These are phyloP conservation scores for Drosophila sturtevanti DNA, from an alignment of 1,140 invertebrate species.

Conservation along the genomic window DNA sequence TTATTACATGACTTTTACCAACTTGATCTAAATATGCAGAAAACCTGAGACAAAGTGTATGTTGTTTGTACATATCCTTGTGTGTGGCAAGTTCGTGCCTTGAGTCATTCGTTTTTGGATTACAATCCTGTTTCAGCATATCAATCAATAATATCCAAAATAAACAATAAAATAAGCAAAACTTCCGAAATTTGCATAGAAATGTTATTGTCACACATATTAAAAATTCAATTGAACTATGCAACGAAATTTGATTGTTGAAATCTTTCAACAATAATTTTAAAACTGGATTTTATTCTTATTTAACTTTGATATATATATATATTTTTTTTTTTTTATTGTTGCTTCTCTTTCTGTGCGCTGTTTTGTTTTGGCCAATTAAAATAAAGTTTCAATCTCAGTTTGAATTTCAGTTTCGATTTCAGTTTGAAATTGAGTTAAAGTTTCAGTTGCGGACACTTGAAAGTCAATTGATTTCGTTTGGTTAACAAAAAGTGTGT, in stretches of 20 bases:
- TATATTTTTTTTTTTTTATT: background rate
- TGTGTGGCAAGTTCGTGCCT: slow-evolving; percentile 72
- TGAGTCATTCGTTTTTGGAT: slow-evolving; percentile 62
- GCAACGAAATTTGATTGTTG: slow-evolving; percentile 48
- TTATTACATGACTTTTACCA: slow-evolving; percentile 69
- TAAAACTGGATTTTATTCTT: slow-evolving; percentile 7
- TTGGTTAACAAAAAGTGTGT: slow-evolving; percentile 44
- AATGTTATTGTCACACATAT: slow-evolving; percentile 25
- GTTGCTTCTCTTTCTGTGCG: too few species aligned
- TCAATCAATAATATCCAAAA: slow-evolving; percentile 63
- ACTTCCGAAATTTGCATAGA: slow-evolving; percentile 71
- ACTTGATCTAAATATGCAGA: slow-evolving; percentile 49
- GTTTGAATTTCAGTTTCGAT: slow-evolving; percentile 1
- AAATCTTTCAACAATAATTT: slow-evolving; percentile 23
- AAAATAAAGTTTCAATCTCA: slow-evolving; percentile 32
- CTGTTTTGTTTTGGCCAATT: slow-evolving; percentile 72
- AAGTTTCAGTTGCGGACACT: slow-evolving; percentile 61
- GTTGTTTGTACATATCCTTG: too few species aligned
- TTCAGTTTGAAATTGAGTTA: slow-evolving; percentile 20
- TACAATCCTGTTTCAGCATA: slow-evolving; percentile 51
- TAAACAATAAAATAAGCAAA: too few species aligned
- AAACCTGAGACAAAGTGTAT: too few species aligned
- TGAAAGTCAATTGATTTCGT: slow-evolving; percentile 64
- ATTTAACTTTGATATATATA: background rate
- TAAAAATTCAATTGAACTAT: slow-evolving; percentile 19